Evolutionary conservation across 2,113 vertebrate species (phyloP).

Genomic region (Centrocercus urophasianus): DNA sequence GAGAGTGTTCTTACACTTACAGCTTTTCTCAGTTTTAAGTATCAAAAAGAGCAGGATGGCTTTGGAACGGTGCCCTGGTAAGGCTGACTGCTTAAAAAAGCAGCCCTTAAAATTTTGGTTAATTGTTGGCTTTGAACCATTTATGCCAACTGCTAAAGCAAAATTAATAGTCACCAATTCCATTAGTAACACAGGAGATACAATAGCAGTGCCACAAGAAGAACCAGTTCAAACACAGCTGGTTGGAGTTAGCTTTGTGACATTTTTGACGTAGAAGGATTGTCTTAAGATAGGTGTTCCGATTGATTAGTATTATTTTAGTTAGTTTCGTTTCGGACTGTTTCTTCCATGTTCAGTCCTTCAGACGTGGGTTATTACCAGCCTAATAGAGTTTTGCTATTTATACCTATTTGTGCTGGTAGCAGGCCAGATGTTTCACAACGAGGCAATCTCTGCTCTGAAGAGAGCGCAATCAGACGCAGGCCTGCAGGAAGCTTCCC

Average conservation of each 20-base stretch:
- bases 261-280: neutral
- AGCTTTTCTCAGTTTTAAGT: neutral
- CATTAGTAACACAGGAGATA: neutral
- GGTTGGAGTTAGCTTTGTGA: neutral
- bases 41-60: neutral
- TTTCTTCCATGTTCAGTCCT: neutral
- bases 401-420: neutral
- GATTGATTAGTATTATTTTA: neutral
- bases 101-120: neutral
- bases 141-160: neutral
- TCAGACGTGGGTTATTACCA: accelerated
- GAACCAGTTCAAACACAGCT: neutral
- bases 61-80: neutral
- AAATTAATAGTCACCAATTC: neutral
- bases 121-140: neutral
- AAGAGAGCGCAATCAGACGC: neutral
- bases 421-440: neutral
- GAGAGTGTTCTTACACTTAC: neutral
- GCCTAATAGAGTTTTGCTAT: neutral
- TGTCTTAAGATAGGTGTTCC: neutral
- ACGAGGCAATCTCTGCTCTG: neutral
- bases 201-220: neutral
- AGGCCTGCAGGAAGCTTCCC: neutral
- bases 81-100: neutral
- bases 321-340: neutral